phyloP scores from a whole-genome alignment of 2,888 invertebrate genomes.

The Clunio marinus region DNA sequence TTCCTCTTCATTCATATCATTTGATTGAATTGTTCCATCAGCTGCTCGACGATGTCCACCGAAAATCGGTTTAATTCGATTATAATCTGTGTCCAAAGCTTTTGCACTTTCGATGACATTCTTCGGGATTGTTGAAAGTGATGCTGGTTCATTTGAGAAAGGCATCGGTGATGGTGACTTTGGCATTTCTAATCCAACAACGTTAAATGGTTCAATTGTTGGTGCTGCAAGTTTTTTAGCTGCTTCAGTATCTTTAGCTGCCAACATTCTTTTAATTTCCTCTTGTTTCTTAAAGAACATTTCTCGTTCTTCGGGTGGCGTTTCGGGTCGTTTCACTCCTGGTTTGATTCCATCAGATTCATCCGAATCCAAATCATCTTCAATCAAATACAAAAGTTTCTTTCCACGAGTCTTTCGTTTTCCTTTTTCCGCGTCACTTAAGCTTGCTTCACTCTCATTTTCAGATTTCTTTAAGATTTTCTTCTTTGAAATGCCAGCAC shows the following conservation, averaged over 20 bases:
- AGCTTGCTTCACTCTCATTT: constrained; percentile 53
- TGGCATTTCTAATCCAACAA: constrained; percentile 40
- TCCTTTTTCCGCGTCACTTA: constrained; percentile 43
- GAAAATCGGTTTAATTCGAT: constrained; percentile 43
- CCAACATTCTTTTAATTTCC: constrained; percentile 51
- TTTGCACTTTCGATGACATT: constrained; percentile 51
- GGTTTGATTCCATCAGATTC: constrained; percentile 50
- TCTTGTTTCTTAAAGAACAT: constrained; percentile 51
- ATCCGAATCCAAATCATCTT: constrained; percentile 50
- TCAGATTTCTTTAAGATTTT: constrained; percentile 52
- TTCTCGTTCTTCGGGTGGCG: constrained; percentile 51
- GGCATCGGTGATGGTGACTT: constrained; percentile 44
- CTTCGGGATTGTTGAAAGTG: constrained; percentile 49
- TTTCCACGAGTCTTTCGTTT: constrained; percentile 48
- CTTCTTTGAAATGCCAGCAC: constrained; percentile 57
- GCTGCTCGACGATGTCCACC: background rate
- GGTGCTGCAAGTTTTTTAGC: constrained; percentile 48
- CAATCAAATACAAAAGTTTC: constrained; percentile 50
- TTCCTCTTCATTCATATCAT: constrained; percentile 53
- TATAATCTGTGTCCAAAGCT: constrained; percentile 49
- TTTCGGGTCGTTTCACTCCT: constrained; percentile 51
- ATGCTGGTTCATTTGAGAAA: constrained; percentile 42
- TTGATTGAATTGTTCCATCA: constrained; percentile 45
- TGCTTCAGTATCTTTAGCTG: constrained; percentile 51
- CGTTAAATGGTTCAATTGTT: constrained; percentile 39